Evolutionary conservation across 2,113 vertebrate genomes (phyloP).

Genomic region (Triplophysa rosa): DNA sequence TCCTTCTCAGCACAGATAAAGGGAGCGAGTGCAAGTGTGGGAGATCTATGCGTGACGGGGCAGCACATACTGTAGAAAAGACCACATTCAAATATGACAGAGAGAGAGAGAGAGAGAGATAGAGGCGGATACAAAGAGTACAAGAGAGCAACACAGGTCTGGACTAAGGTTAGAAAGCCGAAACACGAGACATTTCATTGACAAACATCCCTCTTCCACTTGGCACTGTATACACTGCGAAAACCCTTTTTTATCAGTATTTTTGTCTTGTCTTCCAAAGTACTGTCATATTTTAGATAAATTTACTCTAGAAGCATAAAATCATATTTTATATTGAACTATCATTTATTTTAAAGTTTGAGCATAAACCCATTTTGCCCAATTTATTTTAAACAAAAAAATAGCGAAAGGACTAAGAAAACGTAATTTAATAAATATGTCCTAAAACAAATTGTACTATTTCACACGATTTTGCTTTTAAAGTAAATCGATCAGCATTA

Average conservation of each 20-base stretch:
- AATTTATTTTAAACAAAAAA: too few relatives aligned
- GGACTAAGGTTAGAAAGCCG: slow-evolving; percentile 42
- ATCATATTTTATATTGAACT: too few relatives aligned
- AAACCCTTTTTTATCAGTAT: slow-evolving; percentile 38
- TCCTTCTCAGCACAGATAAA: slow-evolving; percentile 23
- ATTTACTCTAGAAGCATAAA: too few relatives aligned
- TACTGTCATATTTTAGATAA: too few relatives aligned
- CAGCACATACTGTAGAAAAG: slow-evolving; percentile 45
- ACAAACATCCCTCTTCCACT: slow-evolving; percentile 51
- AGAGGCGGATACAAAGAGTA: slow-evolving; percentile 10
- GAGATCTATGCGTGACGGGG: slow-evolving; percentile 45
- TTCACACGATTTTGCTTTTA: too few relatives aligned
- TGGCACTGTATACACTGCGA: slow-evolving; percentile 44
- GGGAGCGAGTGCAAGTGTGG: slow-evolving; percentile 43
- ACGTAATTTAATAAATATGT: too few relatives aligned
- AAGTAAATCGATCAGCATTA: too few relatives aligned
- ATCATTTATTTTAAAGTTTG: too few relatives aligned
- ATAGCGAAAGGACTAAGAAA: too few relatives aligned
- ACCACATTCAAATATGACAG: slow-evolving; percentile 48
- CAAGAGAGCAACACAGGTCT: slow-evolving; percentile 43
- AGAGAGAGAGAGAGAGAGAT: slow-evolving; percentile 33
- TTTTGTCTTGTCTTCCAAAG: slow-evolving; percentile 4
- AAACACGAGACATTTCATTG: slow-evolving; percentile 57
- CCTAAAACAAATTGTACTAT: too few relatives aligned
- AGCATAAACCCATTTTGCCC: too few relatives aligned